These are phyloP conservation scores for roundworm (Caenorhabditis elegans) DNA, from an alignment of 1,140 invertebrate genomes.

Conservation along the genomic window WBcel235 BX284605.5:12494501-12495000, in stretches of 20 bases:
- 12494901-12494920: conserved; percentile 8
- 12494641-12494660: background rate
- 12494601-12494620: conserved; percentile 5
- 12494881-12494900: background rate
- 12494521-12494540: background rate
- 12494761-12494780: no score
- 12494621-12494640: background rate
- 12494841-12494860: background rate
- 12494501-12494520: conserved; percentile 26
- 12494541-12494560: background rate
- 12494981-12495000: background rate
- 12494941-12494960: background rate
- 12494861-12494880: background rate
- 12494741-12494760: no score
- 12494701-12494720: no score
- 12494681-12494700: background rate
- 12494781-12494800: no score
- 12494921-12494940: background rate
- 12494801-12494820: no score
- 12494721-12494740: no score
- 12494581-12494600: conserved; percentile 13
- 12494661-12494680: background rate
- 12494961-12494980: background rate
- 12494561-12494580: background rate
- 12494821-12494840: conserved; percentile 7